Conservation (phyloP, 1,140 invertebrate genomes). For the Teleogryllus occipitalis region DNA sequence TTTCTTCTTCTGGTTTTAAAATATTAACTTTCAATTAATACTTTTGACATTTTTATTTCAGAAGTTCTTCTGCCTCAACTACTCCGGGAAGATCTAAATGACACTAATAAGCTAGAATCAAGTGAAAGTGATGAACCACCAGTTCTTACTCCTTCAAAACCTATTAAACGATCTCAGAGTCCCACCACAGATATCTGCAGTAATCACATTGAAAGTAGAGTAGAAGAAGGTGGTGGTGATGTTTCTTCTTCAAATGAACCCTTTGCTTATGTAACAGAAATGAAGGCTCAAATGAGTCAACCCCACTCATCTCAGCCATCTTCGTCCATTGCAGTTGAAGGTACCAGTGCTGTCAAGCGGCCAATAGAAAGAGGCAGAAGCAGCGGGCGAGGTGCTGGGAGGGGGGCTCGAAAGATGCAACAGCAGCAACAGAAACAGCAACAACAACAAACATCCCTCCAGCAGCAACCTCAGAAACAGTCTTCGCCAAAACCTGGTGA, state of each 20-base stretch:
- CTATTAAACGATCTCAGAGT: not conserved
- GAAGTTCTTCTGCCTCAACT: constrained; percentile 19
- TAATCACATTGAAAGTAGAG: not conserved
- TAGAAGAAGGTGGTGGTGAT: constrained; percentile 5
- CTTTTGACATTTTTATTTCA: constrained; percentile 8
- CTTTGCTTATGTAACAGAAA: constrained; percentile 11
- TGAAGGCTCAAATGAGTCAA: constrained; percentile 13
- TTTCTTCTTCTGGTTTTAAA: not conserved
- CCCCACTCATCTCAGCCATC: not conserved
- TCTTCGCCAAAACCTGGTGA: not conserved
- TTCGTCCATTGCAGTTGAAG: not conserved
- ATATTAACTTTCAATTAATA: not conserved
- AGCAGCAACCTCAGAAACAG: not conserved
- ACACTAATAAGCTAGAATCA: not conserved
- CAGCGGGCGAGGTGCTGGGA: not conserved
- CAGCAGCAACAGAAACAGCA: too few relatives aligned
- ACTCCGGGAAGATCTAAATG: constrained; percentile 13
- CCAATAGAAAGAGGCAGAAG: not conserved
- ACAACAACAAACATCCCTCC: not conserved
- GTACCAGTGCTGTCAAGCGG: too few relatives aligned
- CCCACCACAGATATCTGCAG: not conserved
- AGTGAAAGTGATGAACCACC: not conserved
- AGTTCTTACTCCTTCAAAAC: not conserved
- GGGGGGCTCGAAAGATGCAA: not conserved
- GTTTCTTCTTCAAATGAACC: not conserved